A percentile compares a stretch with the other conserved stretches of the same genome.
Conservation (phyloP, 2,113 vertebrate species). For the Thunnus maccoyii region DNA sequence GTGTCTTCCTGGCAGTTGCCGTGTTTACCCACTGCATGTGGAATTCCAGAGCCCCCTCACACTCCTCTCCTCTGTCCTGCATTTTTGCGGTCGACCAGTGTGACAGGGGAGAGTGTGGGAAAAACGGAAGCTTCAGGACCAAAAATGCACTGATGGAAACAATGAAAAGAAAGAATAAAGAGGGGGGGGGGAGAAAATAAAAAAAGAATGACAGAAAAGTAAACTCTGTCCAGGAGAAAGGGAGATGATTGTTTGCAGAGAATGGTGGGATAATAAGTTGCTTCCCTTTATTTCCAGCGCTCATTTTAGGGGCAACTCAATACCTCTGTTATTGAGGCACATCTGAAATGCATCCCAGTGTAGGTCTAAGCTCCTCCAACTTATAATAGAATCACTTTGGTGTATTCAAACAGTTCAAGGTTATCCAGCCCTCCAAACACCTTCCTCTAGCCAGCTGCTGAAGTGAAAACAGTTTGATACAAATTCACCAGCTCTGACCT, state of each 20-base stretch:
- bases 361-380: constrained; percentile 43
- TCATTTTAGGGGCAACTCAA: constrained; percentile 76
- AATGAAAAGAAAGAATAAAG: constrained; percentile 87
- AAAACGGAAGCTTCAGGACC: constrained; percentile 94
- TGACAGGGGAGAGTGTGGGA: constrained; percentile 98
- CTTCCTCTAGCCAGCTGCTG: constrained; percentile 48
- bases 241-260: constrained; percentile 79
- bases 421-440: constrained; percentile 55
- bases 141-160: constrained; percentile 91
- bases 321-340: constrained; percentile 73
- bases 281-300: constrained; percentile 75
- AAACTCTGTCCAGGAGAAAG: constrained; percentile 62
- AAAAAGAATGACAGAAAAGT: constrained; percentile 69
- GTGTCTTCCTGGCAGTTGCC: constrained; percentile 87
- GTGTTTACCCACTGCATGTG: constrained; percentile 91
- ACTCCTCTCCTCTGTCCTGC: constrained; percentile 89
- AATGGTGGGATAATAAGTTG: constrained; percentile 75
- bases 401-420: constrained; percentile 66
- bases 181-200: constrained; percentile 16
- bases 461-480: constrained; percentile 51
- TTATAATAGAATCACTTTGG: constrained; percentile 73
- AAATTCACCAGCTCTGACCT: constrained; percentile 36
- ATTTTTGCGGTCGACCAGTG: constrained; percentile 96
- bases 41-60: constrained; percentile 91
- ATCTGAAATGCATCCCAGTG: constrained; percentile 74